phyloP scores from a whole-genome alignment of 1,140 invertebrate genomes.

The Drosophila pandora region DNA sequence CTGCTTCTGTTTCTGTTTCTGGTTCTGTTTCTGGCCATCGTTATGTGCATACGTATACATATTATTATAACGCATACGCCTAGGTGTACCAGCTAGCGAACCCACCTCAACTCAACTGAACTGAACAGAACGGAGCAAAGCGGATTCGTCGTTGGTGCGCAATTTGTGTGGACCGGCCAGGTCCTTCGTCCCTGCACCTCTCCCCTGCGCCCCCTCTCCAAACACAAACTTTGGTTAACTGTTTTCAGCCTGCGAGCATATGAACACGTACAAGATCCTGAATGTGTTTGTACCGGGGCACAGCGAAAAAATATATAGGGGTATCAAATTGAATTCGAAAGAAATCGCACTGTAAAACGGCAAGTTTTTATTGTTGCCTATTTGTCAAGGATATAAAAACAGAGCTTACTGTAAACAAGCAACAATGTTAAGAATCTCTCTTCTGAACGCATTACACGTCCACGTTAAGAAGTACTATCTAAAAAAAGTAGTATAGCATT shows the following conservation, averaged over 20 bases:
- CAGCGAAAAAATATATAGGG: slow-evolving; percentile 28
- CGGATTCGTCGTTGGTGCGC: slow-evolving; percentile 47
- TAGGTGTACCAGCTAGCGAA: slow-evolving; percentile 61
- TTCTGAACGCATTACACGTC: neutral
- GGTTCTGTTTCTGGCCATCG: slow-evolving; percentile 52
- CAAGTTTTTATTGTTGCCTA: neutral
- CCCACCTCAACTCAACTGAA: slow-evolving; percentile 11
- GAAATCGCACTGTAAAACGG: neutral
- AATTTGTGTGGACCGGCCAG: slow-evolving; percentile 52
- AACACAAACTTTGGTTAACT: slow-evolving; percentile 55
- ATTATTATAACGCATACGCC: slow-evolving; percentile 80
- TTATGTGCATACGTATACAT: slow-evolving; percentile 74
- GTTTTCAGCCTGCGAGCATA: slow-evolving; percentile 54
- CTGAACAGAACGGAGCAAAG: neutral
- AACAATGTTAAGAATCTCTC: neutral
- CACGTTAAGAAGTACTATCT: neutral
- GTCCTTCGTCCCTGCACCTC: neutral
- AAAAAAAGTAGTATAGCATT: neutral
- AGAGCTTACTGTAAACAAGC: neutral
- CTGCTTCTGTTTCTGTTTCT: slow-evolving; percentile 10
- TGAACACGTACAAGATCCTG: slow-evolving; percentile 43
- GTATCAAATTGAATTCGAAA: slow-evolving; percentile 40
- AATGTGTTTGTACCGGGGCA: slow-evolving; percentile 8
- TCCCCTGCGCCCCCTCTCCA: neutral
- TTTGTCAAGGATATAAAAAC: neutral